phyloP scores from a whole-genome alignment of 2,888 invertebrate genomes.

The Oxytorus armatus region DNA sequence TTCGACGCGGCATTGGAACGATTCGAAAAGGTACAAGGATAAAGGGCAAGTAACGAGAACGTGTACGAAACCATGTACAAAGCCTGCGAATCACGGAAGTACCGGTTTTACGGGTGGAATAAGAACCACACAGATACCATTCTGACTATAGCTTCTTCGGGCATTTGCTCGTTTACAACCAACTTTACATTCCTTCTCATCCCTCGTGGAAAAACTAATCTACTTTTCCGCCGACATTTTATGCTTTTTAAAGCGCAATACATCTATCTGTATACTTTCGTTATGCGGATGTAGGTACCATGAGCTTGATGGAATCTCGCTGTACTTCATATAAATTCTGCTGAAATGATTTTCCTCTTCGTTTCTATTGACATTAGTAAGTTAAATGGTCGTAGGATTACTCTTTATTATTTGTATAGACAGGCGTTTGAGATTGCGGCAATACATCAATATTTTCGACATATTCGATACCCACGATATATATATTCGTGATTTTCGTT shows the following conservation, averaged over 20 bases:
- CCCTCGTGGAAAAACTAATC: constrained; percentile 49
- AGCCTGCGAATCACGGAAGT: constrained; percentile 25
- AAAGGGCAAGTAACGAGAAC: constrained; percentile 62
- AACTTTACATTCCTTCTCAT: constrained; percentile 15
- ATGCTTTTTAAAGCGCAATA: constrained; percentile 24
- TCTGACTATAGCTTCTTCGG: constrained; percentile 17
- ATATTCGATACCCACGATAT: too few relatives aligned
- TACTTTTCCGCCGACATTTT: constrained; percentile 48
- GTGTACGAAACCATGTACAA: constrained; percentile 61
- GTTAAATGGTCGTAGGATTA: too few relatives aligned
- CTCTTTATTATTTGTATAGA: too few relatives aligned
- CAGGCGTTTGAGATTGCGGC: too few relatives aligned
- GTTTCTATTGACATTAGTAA: constrained; percentile 1
- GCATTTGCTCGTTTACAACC: constrained; percentile 48
- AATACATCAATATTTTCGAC: too few relatives aligned
- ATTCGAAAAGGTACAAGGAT: constrained; percentile 33
- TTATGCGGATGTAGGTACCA: neutral
- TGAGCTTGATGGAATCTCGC: neutral
- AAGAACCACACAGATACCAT: constrained; percentile 6
- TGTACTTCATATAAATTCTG: neutral
- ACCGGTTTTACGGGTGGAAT: constrained; percentile 31
- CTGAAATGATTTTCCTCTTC: neutral
- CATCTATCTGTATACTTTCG: neutral
- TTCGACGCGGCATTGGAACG: constrained; percentile 22
- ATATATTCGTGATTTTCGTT: too few relatives aligned